Evolutionary conservation across 2,888 invertebrate genomes (phyloP).

Genomic region (Plusia festucae): DNA sequence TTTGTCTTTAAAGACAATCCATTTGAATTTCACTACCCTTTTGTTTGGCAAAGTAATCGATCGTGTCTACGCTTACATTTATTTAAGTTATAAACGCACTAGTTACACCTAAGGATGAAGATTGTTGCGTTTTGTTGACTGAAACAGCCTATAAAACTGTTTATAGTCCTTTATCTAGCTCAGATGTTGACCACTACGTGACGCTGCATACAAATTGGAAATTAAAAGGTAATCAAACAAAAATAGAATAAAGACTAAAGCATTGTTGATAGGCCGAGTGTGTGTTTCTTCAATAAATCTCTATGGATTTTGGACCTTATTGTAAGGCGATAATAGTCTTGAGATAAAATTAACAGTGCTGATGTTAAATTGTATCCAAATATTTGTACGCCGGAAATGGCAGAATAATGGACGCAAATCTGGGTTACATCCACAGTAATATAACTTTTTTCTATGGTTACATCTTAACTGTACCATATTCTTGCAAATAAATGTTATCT

Average conservation of each 20-base stretch:
- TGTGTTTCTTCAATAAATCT: constrained; percentile 7
- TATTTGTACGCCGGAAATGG: too few species aligned
- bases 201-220: constrained; percentile 47
- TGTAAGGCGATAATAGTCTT: not conserved
- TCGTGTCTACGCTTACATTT: not conserved
- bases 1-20: not conserved
- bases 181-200: constrained; percentile 25
- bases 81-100: not conserved
- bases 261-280: constrained; percentile 7
- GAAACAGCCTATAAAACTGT: not conserved
- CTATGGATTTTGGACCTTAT: not conserved
- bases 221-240: constrained; percentile 18
- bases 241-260: constrained; percentile 19
- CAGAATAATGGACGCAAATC: too few species aligned
- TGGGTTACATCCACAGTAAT: too few species aligned
- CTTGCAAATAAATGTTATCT: too few species aligned
- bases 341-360: not conserved
- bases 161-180: constrained; percentile 17
- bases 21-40: not conserved
- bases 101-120: not conserved
- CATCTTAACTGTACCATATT: too few species aligned
- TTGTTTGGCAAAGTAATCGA: not conserved
- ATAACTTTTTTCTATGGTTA: too few species aligned
- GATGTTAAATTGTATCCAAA: too few species aligned
- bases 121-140: constrained; percentile 24